Evolutionary conservation across 2,888 invertebrate genomes (phyloP).

Genomic region (Melinaea menophilus): DNA sequence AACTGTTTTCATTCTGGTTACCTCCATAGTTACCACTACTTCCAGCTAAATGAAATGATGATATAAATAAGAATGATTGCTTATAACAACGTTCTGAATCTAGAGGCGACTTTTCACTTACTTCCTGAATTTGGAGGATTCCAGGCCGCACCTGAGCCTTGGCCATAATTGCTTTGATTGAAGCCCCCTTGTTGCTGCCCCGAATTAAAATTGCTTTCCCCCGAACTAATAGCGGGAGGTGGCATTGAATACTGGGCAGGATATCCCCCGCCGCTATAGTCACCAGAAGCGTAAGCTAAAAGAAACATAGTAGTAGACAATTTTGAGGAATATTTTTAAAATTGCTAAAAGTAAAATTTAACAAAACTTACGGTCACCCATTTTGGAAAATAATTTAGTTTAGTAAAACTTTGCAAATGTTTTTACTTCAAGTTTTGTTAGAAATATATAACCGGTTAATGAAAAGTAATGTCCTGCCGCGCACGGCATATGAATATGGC

Average conservation of each 20-base stretch:
- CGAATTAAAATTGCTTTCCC: slow-evolving; percentile 60
- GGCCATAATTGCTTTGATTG: slow-evolving; percentile 54
- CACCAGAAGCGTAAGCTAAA: slow-evolving; percentile 60
- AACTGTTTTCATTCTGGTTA: slow-evolving; percentile 49
- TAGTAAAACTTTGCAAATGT: neutral
- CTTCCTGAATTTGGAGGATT: slow-evolving; percentile 55
- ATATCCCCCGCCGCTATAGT: slow-evolving; percentile 64
- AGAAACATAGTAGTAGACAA: slow-evolving; percentile 22
- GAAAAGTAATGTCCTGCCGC: slow-evolving; percentile 12
- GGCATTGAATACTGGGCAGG: slow-evolving; percentile 70
- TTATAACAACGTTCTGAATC: neutral
- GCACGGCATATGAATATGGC: slow-evolving; percentile 24
- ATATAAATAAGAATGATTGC: slow-evolving; percentile 6
- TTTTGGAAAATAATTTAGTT: slow-evolving; percentile 14
- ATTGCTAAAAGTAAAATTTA: slow-evolving; percentile 7
- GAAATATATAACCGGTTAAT: neutral
- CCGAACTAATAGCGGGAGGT: slow-evolving; percentile 61
- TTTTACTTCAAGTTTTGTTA: slow-evolving; percentile 5
- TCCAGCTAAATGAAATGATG: slow-evolving; percentile 31
- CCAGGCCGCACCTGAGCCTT: slow-evolving; percentile 58
- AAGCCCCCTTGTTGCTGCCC: slow-evolving; percentile 53
- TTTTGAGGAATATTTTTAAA: slow-evolving; percentile 9
- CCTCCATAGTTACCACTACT: slow-evolving; percentile 55
- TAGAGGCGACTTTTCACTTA: slow-evolving; percentile 25
- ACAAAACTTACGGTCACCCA: slow-evolving; percentile 35